Conservation (phyloP, 2,113 vertebrate species). For the Sitta europaea region DNA sequence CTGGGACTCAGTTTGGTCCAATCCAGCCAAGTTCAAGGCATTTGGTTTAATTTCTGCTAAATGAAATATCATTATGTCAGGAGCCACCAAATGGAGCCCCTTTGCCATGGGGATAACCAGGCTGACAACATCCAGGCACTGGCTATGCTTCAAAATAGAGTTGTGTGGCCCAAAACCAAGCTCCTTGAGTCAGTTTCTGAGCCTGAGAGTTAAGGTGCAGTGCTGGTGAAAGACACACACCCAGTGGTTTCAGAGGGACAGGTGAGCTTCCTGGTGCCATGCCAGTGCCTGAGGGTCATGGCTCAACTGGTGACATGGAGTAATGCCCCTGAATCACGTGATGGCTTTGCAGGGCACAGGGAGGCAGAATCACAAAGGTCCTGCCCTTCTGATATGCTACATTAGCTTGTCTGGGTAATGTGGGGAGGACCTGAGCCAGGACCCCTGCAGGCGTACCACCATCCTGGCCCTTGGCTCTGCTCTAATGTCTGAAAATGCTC, state of each 20-base stretch:
- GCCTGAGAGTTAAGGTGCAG: not conserved
- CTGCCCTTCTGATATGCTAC: rapidly evolving
- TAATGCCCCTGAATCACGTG: rapidly evolving
- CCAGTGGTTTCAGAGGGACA: not conserved
- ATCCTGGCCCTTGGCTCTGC: not conserved
- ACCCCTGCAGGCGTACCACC: no score
- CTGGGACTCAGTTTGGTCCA: not conserved
- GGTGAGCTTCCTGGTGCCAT: not conserved
- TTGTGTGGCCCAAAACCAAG: not conserved
- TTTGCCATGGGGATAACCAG: not conserved
- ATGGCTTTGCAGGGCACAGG: not conserved
- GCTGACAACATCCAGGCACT: not conserved
- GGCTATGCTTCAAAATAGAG: not conserved
- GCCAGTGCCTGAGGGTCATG: not conserved
- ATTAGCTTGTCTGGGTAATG: not conserved
- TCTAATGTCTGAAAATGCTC: not conserved
- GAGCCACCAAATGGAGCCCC: not conserved
- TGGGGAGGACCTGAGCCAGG: not conserved
- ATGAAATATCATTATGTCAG: not conserved
- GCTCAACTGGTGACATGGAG: not conserved
- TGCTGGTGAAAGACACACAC: not conserved
- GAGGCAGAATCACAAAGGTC: not conserved
- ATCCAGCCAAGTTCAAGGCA: not conserved
- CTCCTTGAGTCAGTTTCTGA: not conserved
- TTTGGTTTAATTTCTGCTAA: not conserved